Conservation (phyloP, 2,113 vertebrate species). For the Motacilla alba region DNA sequence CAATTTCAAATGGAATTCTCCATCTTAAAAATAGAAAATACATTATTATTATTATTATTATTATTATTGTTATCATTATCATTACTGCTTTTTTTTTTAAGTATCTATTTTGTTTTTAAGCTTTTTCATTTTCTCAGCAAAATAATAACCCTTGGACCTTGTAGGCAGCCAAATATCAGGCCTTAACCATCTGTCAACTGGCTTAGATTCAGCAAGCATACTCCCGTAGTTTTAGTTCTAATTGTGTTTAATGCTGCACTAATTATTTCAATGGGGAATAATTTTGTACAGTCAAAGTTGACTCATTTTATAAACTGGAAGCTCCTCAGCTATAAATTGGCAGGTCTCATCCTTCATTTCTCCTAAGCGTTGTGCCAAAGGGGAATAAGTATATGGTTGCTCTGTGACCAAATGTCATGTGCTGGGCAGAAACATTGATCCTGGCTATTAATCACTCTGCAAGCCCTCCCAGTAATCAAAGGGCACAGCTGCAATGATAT, state of each 20-base stretch:
- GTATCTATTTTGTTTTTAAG: conserved; percentile 41
- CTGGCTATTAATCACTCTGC: conserved; percentile 96
- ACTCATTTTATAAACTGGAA: conserved; percentile 90
- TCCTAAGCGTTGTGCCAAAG: conserved; percentile 86
- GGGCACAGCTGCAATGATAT: conserved; percentile 93
- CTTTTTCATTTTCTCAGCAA: conserved; percentile 77
- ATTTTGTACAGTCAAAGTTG: conserved; percentile 90
- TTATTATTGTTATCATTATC: background rate
- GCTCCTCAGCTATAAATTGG: conserved; percentile 88
- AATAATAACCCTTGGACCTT: conserved; percentile 78
- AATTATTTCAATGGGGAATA: conserved; percentile 93
- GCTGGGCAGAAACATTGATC: conserved; percentile 97
- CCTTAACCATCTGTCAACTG: conserved; percentile 87
- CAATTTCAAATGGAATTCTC: background rate
- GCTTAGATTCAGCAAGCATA: conserved; percentile 81
- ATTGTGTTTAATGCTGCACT: conserved; percentile 90
- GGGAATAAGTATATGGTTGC: conserved; percentile 96
- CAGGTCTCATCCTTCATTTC: conserved; percentile 90
- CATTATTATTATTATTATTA: background rate
- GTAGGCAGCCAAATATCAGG: conserved; percentile 78
- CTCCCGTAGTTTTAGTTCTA: conserved; percentile 84
- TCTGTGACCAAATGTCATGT: conserved; percentile 98
- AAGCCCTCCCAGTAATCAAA: conserved; percentile 98
- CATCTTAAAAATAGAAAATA: conserved; percentile 16
- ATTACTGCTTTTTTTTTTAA: background rate